Evolutionary conservation across 2,113 vertebrate genomes (phyloP), one percentile per base, ranked within the genome.

Genomic region (Sturnira hondurensis): DNA sequence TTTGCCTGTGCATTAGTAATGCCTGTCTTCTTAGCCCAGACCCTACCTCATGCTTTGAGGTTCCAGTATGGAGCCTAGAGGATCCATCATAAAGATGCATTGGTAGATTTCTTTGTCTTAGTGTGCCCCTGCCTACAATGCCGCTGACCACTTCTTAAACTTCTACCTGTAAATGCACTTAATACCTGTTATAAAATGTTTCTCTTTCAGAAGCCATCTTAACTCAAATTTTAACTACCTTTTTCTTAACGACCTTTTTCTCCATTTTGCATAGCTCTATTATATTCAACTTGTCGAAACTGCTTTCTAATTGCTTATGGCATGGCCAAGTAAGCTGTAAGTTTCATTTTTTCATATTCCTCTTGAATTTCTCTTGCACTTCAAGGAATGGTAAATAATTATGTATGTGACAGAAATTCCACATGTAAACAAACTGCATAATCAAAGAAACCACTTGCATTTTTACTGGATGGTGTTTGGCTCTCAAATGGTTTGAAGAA

Each of bases 301-400:
- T 93, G n/a, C 84, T 97, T 91, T 90, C 82, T 94, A 74, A 81
- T 83, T 92, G 16, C 70, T 2, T 68, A 47, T 31, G 80, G 47
- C 50, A 26, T 61, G 67, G 70, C 43, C 26, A 91, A 85, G 84
- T 93, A 85, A 81, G 91, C 80, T 93, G 41, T 84, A 80, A 95
- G 63, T n/a, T 95, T 52, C 33, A 45, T 63, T 80, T 94, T 90
- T 86, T 73, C 24, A 54, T 85, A 77, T 80, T 85, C 47, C 6
- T 90, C 31, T 24, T 91, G 81, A 93, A 82, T 96, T 97, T 81
- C 71, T 88, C 85, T 78, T 93, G 10, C 3, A 38, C n/a, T 36
- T 88, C n/a, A 85, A 93, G 65, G 24, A 96, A 26, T 54, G 52
- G 28, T 88, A 88, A 94, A 89, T 68, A 94, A 82, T 95, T 50